Base-by-base conservation (phyloP, 2,888 invertebrate genomes). In the Sesia bembeciformis region DNA sequence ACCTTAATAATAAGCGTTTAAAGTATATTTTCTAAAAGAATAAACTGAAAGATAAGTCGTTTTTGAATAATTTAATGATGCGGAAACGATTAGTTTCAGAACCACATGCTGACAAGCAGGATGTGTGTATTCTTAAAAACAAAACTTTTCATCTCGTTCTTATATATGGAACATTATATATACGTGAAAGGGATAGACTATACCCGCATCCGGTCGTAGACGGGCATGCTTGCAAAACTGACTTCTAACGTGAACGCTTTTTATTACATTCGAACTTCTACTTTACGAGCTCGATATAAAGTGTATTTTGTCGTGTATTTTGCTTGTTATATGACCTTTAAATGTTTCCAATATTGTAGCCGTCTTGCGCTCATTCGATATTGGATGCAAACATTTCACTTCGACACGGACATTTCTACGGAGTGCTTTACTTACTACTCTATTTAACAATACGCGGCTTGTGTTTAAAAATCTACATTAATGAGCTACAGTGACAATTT, bases 21-120 rank as follows among this genome's bases (percentile, higher is more conserved):
- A 56, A 56, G 58, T 50, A 5, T 7, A 60, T 53, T 57, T 62
- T 67, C 3, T 6, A n/a, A 7, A 58, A 4, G 0, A 49, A 8
- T 49, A 49, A 7, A n/a, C 4, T 3, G n/a, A 3, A 39, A n/a
- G 57, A 60, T 76, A 65, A 3, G 62, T 40, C 63, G 41, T 74
- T 76, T 58, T 53, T 6, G 8, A 52, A 52, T 54, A 56, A 50
- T 40, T 43, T 53, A 55, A 58, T 60, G 58, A 73, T 72, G 65
- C 78, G 86, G 87, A 87, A 86, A 80, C 84, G 83, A 87, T 87
- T 85, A 81, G 84, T 87, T 84, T 82, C 80, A 80, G 76, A 74
- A 76, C 77, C 84, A 76, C 83, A 84, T 77, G 85, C 75, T 83
- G 85, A 84, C 84, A 83, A 77, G 71, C 81, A 80, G 84, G 87